Evolutionary conservation across 2,797 vertebrate species (phyloP).

Genomic region (Linurgus olivaceus): DNA sequence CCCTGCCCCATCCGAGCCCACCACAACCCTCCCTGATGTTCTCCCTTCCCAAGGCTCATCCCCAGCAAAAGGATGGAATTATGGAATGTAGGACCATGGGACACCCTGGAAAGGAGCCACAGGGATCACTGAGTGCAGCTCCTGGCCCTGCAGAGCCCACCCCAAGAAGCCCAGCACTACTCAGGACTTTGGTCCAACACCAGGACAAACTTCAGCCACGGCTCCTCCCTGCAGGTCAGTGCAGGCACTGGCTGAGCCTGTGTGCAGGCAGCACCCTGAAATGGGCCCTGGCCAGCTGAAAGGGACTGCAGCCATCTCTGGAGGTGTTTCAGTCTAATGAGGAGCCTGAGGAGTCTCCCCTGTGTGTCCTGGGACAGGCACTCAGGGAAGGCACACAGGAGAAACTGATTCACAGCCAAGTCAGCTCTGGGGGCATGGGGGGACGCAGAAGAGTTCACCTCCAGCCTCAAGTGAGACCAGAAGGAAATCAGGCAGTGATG

Average conservation of each 20-base stretch:
- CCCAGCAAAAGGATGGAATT: neutral
- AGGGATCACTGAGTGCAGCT: neutral
- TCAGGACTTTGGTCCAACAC: rapidly evolving
- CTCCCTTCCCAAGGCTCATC: neutral
- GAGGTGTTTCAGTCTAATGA: neutral
- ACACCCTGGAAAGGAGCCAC: neutral
- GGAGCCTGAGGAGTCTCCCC: neutral
- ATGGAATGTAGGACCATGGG: rapidly evolving
- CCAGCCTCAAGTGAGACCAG: neutral
- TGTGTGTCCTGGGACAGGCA: neutral
- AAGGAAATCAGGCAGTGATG: neutral
- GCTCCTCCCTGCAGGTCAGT: neutral
- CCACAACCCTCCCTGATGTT: neutral
- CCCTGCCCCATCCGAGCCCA: neutral
- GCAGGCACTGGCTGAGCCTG: neutral
- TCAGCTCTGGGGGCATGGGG: rapidly evolving
- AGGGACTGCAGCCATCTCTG: neutral
- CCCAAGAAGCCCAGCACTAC: neutral
- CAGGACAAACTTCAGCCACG: neutral
- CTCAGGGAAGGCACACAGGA: neutral
- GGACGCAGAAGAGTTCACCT: neutral
- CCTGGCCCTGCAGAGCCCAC: neutral
- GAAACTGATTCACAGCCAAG: neutral
- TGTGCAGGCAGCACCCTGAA: neutral
- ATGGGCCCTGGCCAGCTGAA: neutral